These are phyloP conservation scores for Myrmecobius fasciatus DNA, from an alignment of 2,113 vertebrate genomes.

Conservation along the genomic window DNA sequence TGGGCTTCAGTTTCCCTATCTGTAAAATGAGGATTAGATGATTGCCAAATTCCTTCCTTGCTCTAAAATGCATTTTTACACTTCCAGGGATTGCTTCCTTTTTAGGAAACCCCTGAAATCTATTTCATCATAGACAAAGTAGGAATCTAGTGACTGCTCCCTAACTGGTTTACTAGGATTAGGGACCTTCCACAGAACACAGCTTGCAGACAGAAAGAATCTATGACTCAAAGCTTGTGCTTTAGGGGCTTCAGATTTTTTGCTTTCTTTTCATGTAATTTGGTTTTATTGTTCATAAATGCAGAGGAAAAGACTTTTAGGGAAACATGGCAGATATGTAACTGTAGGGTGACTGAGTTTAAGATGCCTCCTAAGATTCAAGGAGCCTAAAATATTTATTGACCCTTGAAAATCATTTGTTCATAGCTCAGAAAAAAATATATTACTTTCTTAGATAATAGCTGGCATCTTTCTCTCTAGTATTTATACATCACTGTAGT, in stretches of 20 bases:
- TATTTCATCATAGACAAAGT: background rate
- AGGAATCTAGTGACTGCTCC: background rate
- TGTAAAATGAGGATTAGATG: background rate
- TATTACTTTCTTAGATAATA: background rate
- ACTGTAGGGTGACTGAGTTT: background rate
- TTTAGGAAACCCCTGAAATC: background rate
- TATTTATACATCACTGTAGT: background rate
- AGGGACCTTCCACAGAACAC: background rate
- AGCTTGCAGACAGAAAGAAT: background rate
- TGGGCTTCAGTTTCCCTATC: background rate
- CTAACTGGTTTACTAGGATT: background rate
- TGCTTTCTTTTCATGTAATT: background rate
- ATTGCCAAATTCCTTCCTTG: background rate
- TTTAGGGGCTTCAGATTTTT: background rate
- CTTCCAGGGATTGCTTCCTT: background rate
- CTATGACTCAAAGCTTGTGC: background rate
- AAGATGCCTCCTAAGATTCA: background rate
- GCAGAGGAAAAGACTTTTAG: background rate
- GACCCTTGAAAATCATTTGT: background rate
- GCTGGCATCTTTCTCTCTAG: background rate
- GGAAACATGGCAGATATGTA: background rate
- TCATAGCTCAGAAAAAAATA: background rate
- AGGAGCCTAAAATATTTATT: background rate
- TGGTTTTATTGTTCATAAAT: background rate
- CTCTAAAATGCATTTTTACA: background rate